Evolutionary conservation across 1,140 invertebrate species (phyloP).

Genomic region (Trichonephila clavipes): DNA sequence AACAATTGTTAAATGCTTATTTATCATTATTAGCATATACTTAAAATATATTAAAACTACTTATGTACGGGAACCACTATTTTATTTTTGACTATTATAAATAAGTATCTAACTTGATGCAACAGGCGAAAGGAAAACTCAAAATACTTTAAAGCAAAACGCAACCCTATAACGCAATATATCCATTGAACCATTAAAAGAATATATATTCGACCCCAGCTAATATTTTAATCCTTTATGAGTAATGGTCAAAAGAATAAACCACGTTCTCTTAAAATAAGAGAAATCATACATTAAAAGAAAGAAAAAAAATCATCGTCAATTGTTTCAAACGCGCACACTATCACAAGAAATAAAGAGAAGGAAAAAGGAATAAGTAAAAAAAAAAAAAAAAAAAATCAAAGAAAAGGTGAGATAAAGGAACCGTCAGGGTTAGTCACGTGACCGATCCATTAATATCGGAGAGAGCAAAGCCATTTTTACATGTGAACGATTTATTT

Average conservation of each 20-base stretch:
- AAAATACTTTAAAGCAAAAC: background rate
- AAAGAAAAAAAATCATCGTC: too few relatives aligned
- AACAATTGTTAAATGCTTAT: too few relatives aligned
- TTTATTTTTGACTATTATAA: too few relatives aligned
- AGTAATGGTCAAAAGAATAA: background rate
- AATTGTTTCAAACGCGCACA: too few relatives aligned
- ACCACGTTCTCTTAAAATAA: background rate
- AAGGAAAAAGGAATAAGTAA: background rate
- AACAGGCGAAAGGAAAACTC: background rate
- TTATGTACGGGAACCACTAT: too few relatives aligned
- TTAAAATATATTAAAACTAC: too few relatives aligned
- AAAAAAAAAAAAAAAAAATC: background rate
- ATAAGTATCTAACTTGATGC: background rate
- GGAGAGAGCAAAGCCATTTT: background rate
- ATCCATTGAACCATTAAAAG: background rate
- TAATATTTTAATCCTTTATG: background rate
- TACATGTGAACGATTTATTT: conserved; percentile 22
- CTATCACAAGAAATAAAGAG: too few relatives aligned
- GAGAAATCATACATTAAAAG: background rate
- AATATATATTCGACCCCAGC: background rate
- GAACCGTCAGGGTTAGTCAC: background rate
- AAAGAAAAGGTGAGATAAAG: background rate
- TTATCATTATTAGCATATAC: too few relatives aligned
- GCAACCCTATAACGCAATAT: background rate
- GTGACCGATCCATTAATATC: conserved; percentile 24